Base-by-base conservation (phyloP, 1,140 invertebrate species). In the Drosophila tsacasi region DNA sequence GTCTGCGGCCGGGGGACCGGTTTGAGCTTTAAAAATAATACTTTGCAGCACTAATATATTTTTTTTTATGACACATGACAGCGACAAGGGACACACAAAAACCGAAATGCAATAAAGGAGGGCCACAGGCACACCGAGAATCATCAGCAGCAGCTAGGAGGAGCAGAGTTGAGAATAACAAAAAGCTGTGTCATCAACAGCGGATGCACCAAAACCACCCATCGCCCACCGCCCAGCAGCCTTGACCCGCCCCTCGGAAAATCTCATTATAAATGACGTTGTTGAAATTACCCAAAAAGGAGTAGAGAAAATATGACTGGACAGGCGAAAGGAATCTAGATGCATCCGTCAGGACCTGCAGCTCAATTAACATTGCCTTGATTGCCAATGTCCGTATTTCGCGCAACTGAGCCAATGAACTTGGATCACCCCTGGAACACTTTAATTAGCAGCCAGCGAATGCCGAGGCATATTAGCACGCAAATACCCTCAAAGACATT, bases 181-280 rank as follows among this genome's bases (percentile, higher is more conserved):
- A 32, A 50, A 49, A 49, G 25, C 64, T n/a, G 35, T 8, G 54
- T 60, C 52, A 69, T 54, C 49, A 62, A 46, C 71, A 60, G 46
- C 44, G 54, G 49, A 32, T 52, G 44, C 73, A 30, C 27, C n/a
- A n/a, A n/a, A 80, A 76, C 59, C 54, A 32, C 7, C 21, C 12
- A n/a, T 7, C 10, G 6, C 13, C n/a, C 10, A n/a, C 3, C 5
- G 5, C 7, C 17, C 40, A 21, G 19, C 19, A 57, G 15, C 54
- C 49, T 62, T 63, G 60, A 54, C 47, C 35, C 9, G 30, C 32
- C 54, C 44, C 30, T 21, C 0, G 27, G 47, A 73, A 89, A 89
- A 81, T 84, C 74, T 67, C 80, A 76, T 79, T 76, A 89, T 89
- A 89, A 89, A 89, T 89, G 74, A 83, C 75, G 67, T 71, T 79